These are phyloP conservation scores for Scaptomyza caliginosa DNA, from an alignment of 2,888 invertebrate genomes.

Conservation along the genomic window DNA sequence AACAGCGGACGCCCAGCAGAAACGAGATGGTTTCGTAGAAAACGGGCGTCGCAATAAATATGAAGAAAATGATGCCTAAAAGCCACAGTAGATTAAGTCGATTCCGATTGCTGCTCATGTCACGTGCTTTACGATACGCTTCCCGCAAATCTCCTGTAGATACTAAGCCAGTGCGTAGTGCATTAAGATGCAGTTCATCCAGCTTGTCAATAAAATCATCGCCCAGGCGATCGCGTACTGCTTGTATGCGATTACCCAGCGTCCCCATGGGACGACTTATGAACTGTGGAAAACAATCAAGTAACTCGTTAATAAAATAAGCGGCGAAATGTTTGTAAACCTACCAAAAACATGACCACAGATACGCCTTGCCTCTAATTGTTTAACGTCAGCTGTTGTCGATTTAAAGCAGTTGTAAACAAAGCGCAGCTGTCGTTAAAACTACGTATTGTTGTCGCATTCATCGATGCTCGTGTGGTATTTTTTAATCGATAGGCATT, in stretches of 20 bases:
- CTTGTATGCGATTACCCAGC: constrained; percentile 60
- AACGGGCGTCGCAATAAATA: constrained; percentile 82
- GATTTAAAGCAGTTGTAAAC: background rate
- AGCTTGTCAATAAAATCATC: constrained; percentile 75
- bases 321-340: background rate
- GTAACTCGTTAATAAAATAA: background rate
- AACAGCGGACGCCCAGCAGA: constrained; percentile 88
- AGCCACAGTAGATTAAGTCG: constrained; percentile 79
- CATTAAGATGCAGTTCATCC: constrained; percentile 79
- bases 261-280: constrained; percentile 79
- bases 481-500: constrained; percentile 2
- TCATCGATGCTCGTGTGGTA: background rate
- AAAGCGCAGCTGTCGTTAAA: background rate
- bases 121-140: constrained; percentile 79
- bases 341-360: constrained; percentile 63
- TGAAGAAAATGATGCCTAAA: constrained; percentile 80
- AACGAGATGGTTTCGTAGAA: constrained; percentile 82
- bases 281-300: constrained; percentile 59
- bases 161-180: constrained; percentile 80
- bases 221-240: constrained; percentile 72
- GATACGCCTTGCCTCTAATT: constrained; percentile 15
- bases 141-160: constrained; percentile 79
- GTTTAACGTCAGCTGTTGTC: constrained; percentile 37
- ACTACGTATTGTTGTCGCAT: background rate
- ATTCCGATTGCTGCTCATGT: constrained; percentile 71